Percentiles rank a stretch among this genome's conserved stretches.
These are phyloP conservation scores for Dunckerocampus dactyliophorus DNA, from an alignment of 2,113 vertebrate species.

Conservation along the genomic window DNA sequence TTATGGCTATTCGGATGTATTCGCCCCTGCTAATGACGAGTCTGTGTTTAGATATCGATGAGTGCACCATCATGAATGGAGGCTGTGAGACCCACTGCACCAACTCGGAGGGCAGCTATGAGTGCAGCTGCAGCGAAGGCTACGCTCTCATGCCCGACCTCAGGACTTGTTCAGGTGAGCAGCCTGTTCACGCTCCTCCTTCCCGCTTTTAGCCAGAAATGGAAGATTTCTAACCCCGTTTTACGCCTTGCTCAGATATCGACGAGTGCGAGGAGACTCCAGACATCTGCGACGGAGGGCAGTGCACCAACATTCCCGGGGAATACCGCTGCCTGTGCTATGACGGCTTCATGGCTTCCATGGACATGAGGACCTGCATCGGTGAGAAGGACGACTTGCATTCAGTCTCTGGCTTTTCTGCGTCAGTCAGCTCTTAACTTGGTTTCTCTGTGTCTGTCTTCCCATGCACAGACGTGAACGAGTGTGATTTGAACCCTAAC, in stretches of 20 bases:
- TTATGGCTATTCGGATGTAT: too few species aligned
- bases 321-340: slow-evolving; percentile 89
- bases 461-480: slow-evolving; percentile 80
- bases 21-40: too few species aligned
- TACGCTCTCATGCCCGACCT: slow-evolving; percentile 86
- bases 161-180: slow-evolving; percentile 81
- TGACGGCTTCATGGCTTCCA: slow-evolving; percentile 85
- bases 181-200: neutral
- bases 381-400: slow-evolving; percentile 71
- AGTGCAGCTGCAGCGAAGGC: slow-evolving; percentile 86
- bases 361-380: slow-evolving; percentile 84
- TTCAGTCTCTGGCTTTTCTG: slow-evolving; percentile 17
- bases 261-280: slow-evolving; percentile 82
- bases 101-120: slow-evolving; percentile 90
- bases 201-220: too few species aligned
- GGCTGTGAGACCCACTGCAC: slow-evolving; percentile 86
- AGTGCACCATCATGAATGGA: slow-evolving; percentile 81
- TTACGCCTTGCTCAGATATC: slow-evolving; percentile 49
- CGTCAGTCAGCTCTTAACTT: slow-evolving; percentile 16
- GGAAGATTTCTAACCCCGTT: neutral
- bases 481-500: slow-evolving; percentile 89
- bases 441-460: neutral
- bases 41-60: slow-evolving; percentile 71
- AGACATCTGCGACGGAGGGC: slow-evolving; percentile 86
- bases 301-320: slow-evolving; percentile 87